Evolutionary conservation across 2,113 vertebrate genomes (phyloP), one percentile per base, ranked within the genome.

Genomic region (Syngnathus floridae): DNA sequence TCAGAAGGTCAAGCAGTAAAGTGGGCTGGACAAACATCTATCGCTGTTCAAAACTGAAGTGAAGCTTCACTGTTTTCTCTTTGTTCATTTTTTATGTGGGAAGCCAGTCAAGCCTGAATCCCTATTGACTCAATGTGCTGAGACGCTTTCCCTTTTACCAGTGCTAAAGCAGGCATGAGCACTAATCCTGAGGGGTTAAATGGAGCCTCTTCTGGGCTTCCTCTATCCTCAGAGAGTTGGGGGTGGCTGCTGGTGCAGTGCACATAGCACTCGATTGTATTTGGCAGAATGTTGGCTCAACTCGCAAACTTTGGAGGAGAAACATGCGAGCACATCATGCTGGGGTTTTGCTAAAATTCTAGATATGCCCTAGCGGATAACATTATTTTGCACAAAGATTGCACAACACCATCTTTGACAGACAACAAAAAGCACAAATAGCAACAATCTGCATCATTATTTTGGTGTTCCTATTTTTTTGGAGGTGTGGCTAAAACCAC

Each of bases 181-280:
- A 62, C 86, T 91, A 91, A 92, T 92, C 90, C 89, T 81, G 54
- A 66, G 73, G 84, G 90, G 85, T 88, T 90, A 88, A 89, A 88
- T 76, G 77, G 75, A 87, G 78, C 69, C 76, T 87, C 82, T 81
- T 75, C 66, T 84, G 85, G 79, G 87, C 66, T 76, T 81, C 79
- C 67, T 66, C 74, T 66, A 71, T 81, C 79, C 68, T 85, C 82
- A 83, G 84, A 87, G 88, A 87, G 72, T 79, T 71, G 86, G 79
- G 85, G 86, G 85, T 63, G 82, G 82, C 68, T 78, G 77, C 58
- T 70, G 40, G 69, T 68, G 65, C 46, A 38, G 49, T 17, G 58
- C 69, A 74, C 65, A 54, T 40, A 58, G 62, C 75, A 67, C 67
- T 87, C 86, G 67, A 75, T 81, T 71, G 62, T 55, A 75, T 70